A percentile compares a stretch with the other conserved stretches of the same genome.
Evolutionary conservation across 2,797 vertebrate genomes (phyloP).

Genomic region (Fundulus diaphanus): DNA sequence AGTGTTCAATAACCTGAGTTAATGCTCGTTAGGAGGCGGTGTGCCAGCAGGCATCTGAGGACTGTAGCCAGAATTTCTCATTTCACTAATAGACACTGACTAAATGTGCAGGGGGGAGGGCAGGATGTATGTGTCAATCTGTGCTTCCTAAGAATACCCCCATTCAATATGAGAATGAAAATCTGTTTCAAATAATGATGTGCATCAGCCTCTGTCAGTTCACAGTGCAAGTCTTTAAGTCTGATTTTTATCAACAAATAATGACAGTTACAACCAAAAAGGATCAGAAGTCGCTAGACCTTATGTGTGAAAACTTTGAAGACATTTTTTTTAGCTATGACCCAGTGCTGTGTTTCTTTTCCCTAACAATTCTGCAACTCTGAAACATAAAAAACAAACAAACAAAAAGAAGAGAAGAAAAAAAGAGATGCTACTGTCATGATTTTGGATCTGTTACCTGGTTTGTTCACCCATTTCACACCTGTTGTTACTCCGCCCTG

Average conservation of each 20-base stretch:
- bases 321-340: neutral
- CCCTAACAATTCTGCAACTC: neutral
- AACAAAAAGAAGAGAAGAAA: neutral
- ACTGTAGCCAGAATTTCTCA: constrained; percentile 30
- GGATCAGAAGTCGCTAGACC: neutral
- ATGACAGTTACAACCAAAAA: neutral
- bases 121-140: constrained; percentile 18
- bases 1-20: constrained; percentile 69
- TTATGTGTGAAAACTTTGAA: neutral
- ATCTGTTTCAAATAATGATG: constrained; percentile 6
- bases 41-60: constrained; percentile 60
- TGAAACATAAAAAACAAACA: neutral
- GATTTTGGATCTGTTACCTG: too few species aligned
- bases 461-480: too few species aligned
- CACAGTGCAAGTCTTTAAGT: neutral
- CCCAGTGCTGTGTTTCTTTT: neutral
- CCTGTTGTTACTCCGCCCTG: too few species aligned
- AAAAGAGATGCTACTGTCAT: neutral
- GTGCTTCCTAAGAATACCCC: constrained; percentile 2
- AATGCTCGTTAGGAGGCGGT: constrained; percentile 54
- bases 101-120: constrained; percentile 18
- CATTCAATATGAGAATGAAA: constrained; percentile 11
- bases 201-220: neutral
- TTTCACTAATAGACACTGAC: constrained; percentile 31
- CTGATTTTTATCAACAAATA: neutral